Conservation (phyloP, 2,888 invertebrate species). For the Apotomis capreana region DNA sequence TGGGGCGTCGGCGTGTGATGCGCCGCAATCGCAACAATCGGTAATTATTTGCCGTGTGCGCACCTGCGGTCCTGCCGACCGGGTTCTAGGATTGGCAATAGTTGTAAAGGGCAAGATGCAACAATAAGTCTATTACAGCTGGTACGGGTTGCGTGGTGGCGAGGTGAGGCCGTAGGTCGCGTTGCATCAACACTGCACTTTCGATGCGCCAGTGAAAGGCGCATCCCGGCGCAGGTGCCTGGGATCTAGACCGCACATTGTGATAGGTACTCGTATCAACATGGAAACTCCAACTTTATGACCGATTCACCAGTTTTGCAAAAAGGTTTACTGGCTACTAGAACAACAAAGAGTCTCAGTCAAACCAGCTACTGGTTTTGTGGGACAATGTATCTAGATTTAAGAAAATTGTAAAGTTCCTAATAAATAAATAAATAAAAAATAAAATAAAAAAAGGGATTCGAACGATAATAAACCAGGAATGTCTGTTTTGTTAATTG, state of each 20-base stretch:
- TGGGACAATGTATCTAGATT: too few relatives aligned
- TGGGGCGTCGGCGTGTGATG: not conserved
- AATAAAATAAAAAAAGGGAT: too few relatives aligned
- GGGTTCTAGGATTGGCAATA: conserved; percentile 25
- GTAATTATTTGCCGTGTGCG: conserved; percentile 17
- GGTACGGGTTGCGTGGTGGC: conserved; percentile 47
- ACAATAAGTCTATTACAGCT: conserved; percentile 19
- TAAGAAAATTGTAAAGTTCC: too few relatives aligned
- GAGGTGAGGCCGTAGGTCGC: conserved; percentile 66
- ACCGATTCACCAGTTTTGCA: not conserved
- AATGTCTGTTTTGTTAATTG: not conserved
- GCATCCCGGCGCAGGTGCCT: conserved; percentile 62
- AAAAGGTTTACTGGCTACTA: not conserved
- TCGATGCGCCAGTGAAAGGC: conserved; percentile 80
- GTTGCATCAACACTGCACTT: conserved; percentile 79
- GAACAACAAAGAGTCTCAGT: not conserved
- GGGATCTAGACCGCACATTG: conserved; percentile 20
- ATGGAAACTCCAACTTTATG: not conserved
- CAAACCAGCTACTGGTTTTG: too few relatives aligned
- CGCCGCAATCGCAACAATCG: conserved; percentile 4
- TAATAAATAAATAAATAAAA: too few relatives aligned
- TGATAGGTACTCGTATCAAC: not conserved
- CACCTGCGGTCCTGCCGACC: conserved; percentile 18
- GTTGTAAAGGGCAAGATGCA: conserved; percentile 29
- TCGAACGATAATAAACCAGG: not conserved